Base-by-base conservation (phyloP, 2,888 invertebrate species). In the Pandemis corylana region DNA sequence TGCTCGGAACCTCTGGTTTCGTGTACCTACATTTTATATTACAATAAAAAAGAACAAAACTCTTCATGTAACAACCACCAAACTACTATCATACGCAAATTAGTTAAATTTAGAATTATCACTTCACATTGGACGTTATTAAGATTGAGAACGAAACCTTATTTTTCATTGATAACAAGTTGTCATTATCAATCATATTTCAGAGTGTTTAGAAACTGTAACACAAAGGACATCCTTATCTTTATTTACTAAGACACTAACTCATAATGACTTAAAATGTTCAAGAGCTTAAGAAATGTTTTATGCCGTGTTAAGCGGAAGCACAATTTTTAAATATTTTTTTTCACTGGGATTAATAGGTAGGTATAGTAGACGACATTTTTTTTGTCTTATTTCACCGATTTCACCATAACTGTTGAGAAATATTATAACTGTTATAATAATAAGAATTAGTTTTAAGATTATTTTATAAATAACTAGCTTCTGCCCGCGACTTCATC, bases 221-320 rank as follows among this genome's bases (percentile, higher is more conserved):
- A 85, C 74, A 88, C 87, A 87, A 87, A 89, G 86, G 84, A 84
- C 82, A 82, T 79, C 85, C 89, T 92, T 92, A 93, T 92, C 92
- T 90, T 79, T 89, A 90, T 92, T 91, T 89, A 87, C 88, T 86
- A 82, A 87, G 87, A 89, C 84, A 86, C 85, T 86, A 85, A 86
- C 85, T 87, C 85, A 85, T 86, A 85, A 85, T 79, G 78, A 82
- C 84, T 85, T 84, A 83, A 87, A 84, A 87, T 84, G 82, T 82
- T 78, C 77, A 71, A 81, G 71, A 76, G 75, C 78, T 81, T 80
- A 80, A 80, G 41, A 77, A 76, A 77, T 81, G 78, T 77, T 81
- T 79, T 81, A 77, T 76, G 67, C 59, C 9, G 15, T 71, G 65
- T 83, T 84, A 84, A 79, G 76, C 71, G 15, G 76, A 69, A 77